Evolutionary conservation across 1,140 invertebrate genomes (phyloP).

Genomic region (Muscidifurax raptorellus): DNA sequence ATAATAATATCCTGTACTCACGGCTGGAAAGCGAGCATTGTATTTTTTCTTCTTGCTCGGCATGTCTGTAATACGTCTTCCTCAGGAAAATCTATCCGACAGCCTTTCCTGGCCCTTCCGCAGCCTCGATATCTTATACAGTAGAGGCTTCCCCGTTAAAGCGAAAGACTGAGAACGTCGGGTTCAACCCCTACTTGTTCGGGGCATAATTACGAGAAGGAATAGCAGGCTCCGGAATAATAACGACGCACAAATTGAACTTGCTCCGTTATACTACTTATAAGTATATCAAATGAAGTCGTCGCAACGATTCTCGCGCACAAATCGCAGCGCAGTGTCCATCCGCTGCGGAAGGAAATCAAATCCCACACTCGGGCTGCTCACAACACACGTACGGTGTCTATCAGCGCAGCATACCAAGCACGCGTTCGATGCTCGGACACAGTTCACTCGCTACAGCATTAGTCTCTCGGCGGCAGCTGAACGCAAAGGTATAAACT

Average conservation of each 20-base stretch:
- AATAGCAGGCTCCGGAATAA: too few species aligned
- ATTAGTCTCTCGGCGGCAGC: background rate
- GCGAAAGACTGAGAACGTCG: background rate
- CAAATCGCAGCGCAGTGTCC: background rate
- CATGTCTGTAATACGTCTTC: conserved; percentile 78
- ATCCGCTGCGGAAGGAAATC: background rate
- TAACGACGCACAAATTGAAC: background rate
- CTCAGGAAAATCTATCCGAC: background rate
- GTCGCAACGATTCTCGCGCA: background rate
- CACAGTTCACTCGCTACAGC: background rate
- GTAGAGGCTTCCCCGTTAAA: background rate
- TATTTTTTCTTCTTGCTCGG: conserved; percentile 98
- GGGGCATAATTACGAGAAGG: too few species aligned
- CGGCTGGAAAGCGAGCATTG: conserved; percentile 95
- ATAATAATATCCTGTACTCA: conserved; percentile 75
- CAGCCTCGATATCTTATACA: background rate
- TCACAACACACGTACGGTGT: background rate
- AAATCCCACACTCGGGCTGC: background rate
- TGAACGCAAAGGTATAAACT: background rate
- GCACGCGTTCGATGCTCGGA: background rate
- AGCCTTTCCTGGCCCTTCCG: background rate
- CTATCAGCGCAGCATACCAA: background rate
- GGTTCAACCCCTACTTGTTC: background rate
- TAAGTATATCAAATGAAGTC: too few species aligned
- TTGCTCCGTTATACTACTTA: background rate